These are phyloP conservation scores for Oscheius sp. DNA, from an alignment of 1,140 invertebrate species.

Conservation along the genomic window DNA sequence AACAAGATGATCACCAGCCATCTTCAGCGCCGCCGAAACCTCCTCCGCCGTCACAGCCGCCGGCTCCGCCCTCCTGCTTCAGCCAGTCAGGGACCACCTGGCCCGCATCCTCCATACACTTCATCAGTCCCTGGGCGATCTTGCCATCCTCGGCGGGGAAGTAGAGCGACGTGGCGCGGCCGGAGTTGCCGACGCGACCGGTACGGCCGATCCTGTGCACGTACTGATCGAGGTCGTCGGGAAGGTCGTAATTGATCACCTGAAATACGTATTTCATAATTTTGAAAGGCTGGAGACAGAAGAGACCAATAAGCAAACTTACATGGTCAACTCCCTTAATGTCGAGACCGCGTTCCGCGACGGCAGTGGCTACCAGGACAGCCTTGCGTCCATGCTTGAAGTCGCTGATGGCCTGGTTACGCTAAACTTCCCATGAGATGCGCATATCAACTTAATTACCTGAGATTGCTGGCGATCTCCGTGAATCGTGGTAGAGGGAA, in stretches of 20 bases:
- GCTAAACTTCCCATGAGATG: slow-evolving; percentile 63
- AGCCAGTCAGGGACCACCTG: slow-evolving; percentile 13
- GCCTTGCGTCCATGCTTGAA: slow-evolving; percentile 65
- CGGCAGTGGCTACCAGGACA: slow-evolving; percentile 35
- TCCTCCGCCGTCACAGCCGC: background rate
- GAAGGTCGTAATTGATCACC: no score
- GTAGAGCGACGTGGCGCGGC: background rate
- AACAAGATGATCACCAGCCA: background rate
- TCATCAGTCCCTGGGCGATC: background rate
- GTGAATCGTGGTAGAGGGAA: slow-evolving; percentile 34
- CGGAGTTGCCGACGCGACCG: slow-evolving; percentile 19
- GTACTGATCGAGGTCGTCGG: slow-evolving; percentile 30
- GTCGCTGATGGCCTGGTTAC: slow-evolving; percentile 80
- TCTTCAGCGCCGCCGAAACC: background rate
- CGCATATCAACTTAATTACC: background rate
- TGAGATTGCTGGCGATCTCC: slow-evolving; percentile 68
- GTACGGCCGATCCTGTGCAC: slow-evolving; percentile 35
- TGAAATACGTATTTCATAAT: no score
- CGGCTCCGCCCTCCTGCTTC: background rate
- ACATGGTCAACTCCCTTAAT: slow-evolving; percentile 35
- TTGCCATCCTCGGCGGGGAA: background rate
- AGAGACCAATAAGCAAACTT: slow-evolving; percentile 10
- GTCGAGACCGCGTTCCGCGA: slow-evolving; percentile 36
- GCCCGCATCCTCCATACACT: background rate
- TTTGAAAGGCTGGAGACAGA: background rate